Percentiles rank a stretch among this genome's conserved stretches.
Conservation (phyloP, 2,888 invertebrate genomes). For the Steromphala cineraria region DNA sequence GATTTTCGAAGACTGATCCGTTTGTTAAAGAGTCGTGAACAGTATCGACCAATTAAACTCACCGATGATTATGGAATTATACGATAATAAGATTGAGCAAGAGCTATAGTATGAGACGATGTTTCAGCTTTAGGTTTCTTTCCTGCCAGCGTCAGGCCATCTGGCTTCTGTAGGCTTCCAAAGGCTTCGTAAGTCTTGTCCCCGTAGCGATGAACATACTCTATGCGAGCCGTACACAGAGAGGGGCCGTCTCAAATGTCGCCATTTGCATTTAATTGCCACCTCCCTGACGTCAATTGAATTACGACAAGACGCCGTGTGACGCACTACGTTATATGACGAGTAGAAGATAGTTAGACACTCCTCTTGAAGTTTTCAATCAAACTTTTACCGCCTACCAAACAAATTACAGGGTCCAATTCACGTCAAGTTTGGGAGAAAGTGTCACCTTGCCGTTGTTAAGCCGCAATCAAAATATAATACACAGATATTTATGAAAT, state of each 20-base stretch:
- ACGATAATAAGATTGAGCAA: too few species aligned
- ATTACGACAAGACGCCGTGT: neutral
- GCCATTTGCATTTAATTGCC: neutral
- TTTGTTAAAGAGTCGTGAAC: too few species aligned
- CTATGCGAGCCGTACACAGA: too few species aligned
- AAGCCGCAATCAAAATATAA: slow-evolving; percentile 16
- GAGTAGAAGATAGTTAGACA: neutral
- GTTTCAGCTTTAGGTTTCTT: too few species aligned
- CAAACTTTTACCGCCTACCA: neutral
- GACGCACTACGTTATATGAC: neutral
- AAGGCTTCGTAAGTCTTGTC: too few species aligned
- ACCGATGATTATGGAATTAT: too few species aligned
- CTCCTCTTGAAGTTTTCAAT: neutral
- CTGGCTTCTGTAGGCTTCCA: too few species aligned
- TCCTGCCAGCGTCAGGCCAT: too few species aligned
- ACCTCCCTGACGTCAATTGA: neutral
- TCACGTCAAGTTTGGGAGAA: neutral
- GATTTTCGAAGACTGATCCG: too few species aligned
- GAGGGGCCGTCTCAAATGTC: neutral
- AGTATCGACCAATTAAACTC: too few species aligned
- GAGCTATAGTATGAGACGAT: too few species aligned
- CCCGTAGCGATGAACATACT: too few species aligned
- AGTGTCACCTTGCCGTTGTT: neutral
- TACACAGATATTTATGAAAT: slow-evolving; percentile 14
- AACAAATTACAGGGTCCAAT: slow-evolving; percentile 15